Percentiles rank a stretch among this genome's conserved stretches.
phyloP scores from a whole-genome alignment of 2,113 vertebrate species.

The Noctilio leporinus region DNA sequence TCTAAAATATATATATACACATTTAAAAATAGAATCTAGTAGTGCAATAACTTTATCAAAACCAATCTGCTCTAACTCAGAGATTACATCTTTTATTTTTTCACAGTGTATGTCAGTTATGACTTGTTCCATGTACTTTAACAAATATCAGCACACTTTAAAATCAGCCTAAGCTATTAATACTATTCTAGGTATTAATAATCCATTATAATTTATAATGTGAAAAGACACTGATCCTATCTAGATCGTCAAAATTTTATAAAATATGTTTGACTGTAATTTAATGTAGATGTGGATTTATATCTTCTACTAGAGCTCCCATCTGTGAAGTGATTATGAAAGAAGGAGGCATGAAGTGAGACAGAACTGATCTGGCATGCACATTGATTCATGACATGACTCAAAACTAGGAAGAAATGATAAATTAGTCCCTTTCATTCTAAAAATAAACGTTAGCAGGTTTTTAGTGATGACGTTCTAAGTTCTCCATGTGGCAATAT shows the following conservation, averaged over 20 bases:
- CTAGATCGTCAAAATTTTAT: constrained; percentile 19
- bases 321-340: not conserved
- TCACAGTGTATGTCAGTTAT: not conserved
- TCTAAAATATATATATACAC: not conserved
- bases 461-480: constrained; percentile 6
- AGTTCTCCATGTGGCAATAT: not conserved
- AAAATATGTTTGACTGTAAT: not conserved
- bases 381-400: not conserved
- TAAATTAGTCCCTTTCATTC: constrained; percentile 28
- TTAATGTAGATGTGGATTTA: not conserved
- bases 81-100: not conserved
- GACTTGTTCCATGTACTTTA: not conserved
- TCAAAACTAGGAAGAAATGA: constrained; percentile 10
- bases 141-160: not conserved
- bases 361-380: not conserved
- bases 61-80: not conserved
- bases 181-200: not conserved
- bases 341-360: not conserved
- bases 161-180: not conserved
- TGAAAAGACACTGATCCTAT: not conserved
- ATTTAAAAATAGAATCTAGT: not conserved
- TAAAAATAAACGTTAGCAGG: constrained; percentile 35
- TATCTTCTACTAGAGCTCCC: not conserved
- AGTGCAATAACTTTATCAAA: not conserved
- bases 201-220: not conserved